These are phyloP conservation scores for Triops cancriformis DNA, from an alignment of 1,140 invertebrate species.

Conservation along the genomic window DNA sequence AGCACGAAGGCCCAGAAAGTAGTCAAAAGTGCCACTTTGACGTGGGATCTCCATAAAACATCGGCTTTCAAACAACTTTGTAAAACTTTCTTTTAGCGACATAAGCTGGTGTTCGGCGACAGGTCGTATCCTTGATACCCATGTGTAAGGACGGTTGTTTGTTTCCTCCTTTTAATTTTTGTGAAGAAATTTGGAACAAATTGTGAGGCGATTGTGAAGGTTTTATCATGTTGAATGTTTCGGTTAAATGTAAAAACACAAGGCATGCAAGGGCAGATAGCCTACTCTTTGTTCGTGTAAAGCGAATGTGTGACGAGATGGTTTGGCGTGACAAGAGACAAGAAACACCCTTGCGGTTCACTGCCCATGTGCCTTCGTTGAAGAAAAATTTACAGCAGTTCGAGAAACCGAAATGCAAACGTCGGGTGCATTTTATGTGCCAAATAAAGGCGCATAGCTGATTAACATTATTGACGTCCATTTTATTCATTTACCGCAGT, in stretches of 20 bases:
- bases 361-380: neutral
- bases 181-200: neutral
- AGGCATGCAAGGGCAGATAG: neutral
- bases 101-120: neutral
- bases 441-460: slow-evolving; percentile 1
- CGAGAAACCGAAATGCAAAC: neutral
- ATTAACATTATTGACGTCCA: neutral
- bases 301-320: neutral
- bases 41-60: neutral
- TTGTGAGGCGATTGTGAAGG: neutral
- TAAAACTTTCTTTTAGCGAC: neutral
- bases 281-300: neutral
- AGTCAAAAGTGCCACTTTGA: slow-evolving; percentile 19
- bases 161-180: neutral
- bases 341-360: neutral
- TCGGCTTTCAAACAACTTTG: neutral
- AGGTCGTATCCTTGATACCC: neutral
- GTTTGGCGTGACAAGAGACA: neutral
- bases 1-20: slow-evolving; percentile 15
- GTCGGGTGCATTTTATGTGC: neutral
- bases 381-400: neutral
- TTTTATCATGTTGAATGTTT: neutral
- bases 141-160: neutral
- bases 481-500: too few relatives aligned
- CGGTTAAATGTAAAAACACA: neutral